phyloP scores from a whole-genome alignment of 2,113 vertebrate genomes.

The Scophthalmus maximus region DNA sequence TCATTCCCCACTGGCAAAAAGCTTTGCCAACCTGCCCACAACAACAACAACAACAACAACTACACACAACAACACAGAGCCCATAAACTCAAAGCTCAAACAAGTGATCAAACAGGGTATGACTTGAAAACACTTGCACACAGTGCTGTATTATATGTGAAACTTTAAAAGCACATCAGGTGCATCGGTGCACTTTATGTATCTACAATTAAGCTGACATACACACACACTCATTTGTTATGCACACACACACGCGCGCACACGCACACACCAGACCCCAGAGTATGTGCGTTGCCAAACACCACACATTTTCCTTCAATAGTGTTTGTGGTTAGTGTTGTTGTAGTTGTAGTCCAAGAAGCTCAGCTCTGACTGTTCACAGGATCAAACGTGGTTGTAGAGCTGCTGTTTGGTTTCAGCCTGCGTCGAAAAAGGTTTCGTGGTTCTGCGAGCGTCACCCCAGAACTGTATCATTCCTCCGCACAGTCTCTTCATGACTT shows the following conservation, averaged over 20 bases:
- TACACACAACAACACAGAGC: not conserved
- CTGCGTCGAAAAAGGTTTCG: not conserved
- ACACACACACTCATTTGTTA: not conserved
- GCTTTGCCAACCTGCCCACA: constrained; percentile 10
- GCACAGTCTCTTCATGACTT: constrained; percentile 73
- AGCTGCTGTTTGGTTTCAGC: constrained; percentile 45
- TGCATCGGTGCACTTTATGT: constrained; percentile 5
- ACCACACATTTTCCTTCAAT: constrained; percentile 30
- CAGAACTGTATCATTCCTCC: not conserved
- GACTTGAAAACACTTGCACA: not conserved
- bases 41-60: not conserved
- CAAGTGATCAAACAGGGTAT: constrained; percentile 13
- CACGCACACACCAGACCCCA: not conserved
- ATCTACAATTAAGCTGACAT: constrained; percentile 37
- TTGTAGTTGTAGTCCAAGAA: constrained; percentile 14
- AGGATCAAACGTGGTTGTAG: not conserved
- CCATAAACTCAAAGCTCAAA: constrained; percentile 36
- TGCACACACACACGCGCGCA: not conserved
- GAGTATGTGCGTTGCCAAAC: not conserved
- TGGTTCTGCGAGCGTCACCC: not conserved
- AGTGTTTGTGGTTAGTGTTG: constrained; percentile 25
- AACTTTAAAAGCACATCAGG: constrained; percentile 33
- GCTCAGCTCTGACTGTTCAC: constrained; percentile 7
- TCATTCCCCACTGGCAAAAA: constrained; percentile 14
- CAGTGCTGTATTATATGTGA: constrained; percentile 10